Evolutionary conservation across 92 coral and sea anemone genomes (phyloP), one percentile per base, ranked within the genome.

Genomic region (Heteractis magnifica): DNA sequence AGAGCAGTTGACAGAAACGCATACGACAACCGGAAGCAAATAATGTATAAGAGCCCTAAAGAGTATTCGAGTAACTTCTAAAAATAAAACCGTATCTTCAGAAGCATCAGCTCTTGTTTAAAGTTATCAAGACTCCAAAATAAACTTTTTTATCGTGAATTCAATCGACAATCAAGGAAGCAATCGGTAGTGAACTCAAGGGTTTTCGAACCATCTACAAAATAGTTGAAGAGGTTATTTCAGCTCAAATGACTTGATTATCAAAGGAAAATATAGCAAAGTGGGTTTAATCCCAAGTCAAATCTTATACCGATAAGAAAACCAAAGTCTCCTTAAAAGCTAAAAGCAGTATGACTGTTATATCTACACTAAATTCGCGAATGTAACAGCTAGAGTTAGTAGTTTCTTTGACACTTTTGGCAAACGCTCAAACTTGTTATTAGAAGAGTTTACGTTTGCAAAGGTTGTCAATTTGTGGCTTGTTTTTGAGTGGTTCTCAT

Each of bases 141-240:
- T 11, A 58, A 3, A 4, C 5, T 10, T 62, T 5, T 16, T n/a
- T 16, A 62, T n/a, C 26, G 26, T 79, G 72, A 9, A 50, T 12
- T 58, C 72, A 34, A 56, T 19, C 14, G 10, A 8, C 4, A 8
- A 59, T 59, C 71, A 44, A 80, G 75, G 76, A 80, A 65, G 72
- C 75, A 20, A 80, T 80, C 49, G 49, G 51, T 48, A 23, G 44
- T 79, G 6, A 80, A 49, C 41, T 80, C 83, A 80, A 80, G 76
- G 52, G 49, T 50, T 18, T 60, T 65, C 20, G 19, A n/a, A 15
- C 56, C 56, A 10, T 7, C 21, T 21, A 79, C 6, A 21, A 62
- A 16, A 18, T 49, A 6, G 14, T 56, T 79, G 44, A 80, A 64
- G 82, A 44, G 82, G 20, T 65, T 65, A 51, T 80, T 64, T 64